Percentiles rank a stretch among this genome's conserved stretches.
Conservation (phyloP, 2,888 invertebrate species). For the Lasioglossum morio region DNA sequence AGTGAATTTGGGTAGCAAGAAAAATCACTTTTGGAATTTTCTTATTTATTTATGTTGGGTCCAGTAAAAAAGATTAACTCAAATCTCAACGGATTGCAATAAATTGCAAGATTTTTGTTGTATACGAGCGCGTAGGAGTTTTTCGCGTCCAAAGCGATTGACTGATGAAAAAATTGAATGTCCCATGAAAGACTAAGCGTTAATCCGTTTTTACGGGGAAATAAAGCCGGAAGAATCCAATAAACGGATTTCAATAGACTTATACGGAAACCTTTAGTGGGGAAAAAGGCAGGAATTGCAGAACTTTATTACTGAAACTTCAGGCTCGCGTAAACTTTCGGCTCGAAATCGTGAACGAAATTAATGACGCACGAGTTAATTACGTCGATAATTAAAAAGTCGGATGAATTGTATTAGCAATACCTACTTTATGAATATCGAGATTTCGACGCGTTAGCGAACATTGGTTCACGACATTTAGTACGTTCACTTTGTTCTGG, state of each 20-base stretch:
- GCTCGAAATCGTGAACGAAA: neutral
- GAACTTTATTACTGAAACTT: neutral
- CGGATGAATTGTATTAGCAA: neutral
- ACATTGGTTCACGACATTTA: neutral
- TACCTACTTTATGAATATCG: neutral
- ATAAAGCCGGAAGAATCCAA: constrained; percentile 13
- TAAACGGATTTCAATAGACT: constrained; percentile 18
- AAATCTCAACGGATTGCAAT: too few species aligned
- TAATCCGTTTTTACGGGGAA: constrained; percentile 23
- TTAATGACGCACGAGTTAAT: neutral
- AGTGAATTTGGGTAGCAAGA: too few species aligned
- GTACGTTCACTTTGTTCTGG: neutral
- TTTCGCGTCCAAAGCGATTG: neutral
- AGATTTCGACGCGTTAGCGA: neutral
- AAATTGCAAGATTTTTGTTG: neutral
- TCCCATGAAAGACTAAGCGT: neutral
- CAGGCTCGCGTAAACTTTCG: neutral
- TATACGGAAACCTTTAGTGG: neutral
- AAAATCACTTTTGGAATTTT: too few species aligned
- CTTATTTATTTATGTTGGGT: too few species aligned
- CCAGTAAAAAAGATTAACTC: too few species aligned
- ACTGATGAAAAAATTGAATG: constrained; percentile 11
- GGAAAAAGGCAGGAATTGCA: neutral
- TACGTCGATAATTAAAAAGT: neutral
- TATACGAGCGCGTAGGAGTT: neutral